Conservation (phyloP, 2,797 vertebrate species). For the Spheniscus humboldti region DNA sequence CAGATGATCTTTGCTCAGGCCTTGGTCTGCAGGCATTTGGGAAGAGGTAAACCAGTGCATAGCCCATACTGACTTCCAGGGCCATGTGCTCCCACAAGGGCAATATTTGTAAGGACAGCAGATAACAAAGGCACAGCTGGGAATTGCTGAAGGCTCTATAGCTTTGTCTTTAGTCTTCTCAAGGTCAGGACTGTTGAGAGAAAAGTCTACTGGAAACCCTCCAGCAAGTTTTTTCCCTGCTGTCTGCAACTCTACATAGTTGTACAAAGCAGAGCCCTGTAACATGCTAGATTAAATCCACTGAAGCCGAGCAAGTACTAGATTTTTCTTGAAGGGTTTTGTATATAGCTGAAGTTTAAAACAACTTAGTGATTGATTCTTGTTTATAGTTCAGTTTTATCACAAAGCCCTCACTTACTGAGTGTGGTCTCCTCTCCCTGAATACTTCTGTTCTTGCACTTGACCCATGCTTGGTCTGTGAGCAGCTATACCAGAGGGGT, state of each 20-base stretch:
- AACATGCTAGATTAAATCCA: background rate
- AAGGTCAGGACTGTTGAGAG: background rate
- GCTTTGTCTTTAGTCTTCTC: background rate
- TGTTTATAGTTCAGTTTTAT: background rate
- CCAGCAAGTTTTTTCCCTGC: background rate
- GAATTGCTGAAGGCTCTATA: background rate
- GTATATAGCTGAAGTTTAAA: background rate
- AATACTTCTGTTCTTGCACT: background rate
- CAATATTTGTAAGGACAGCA: background rate
- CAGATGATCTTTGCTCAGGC: constrained; percentile 99
- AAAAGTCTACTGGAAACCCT: background rate
- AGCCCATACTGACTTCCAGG: background rate
- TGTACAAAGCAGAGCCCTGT: background rate
- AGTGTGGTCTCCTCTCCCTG: background rate
- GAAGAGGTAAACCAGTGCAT: constrained; percentile 80
- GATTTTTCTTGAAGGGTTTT: background rate
- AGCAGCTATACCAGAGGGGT: background rate
- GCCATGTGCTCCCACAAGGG: background rate
- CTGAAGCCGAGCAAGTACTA: background rate
- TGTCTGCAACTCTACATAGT: background rate
- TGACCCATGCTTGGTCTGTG: background rate
- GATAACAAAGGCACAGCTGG: background rate
- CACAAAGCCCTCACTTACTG: background rate
- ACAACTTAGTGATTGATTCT: background rate
- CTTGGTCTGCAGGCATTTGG: constrained; percentile 88